A percentile compares a stretch with the other conserved stretches of the same genome.
Evolutionary conservation across 2,888 invertebrate species (phyloP).

Genomic region (Agonopterix arenella): DNA sequence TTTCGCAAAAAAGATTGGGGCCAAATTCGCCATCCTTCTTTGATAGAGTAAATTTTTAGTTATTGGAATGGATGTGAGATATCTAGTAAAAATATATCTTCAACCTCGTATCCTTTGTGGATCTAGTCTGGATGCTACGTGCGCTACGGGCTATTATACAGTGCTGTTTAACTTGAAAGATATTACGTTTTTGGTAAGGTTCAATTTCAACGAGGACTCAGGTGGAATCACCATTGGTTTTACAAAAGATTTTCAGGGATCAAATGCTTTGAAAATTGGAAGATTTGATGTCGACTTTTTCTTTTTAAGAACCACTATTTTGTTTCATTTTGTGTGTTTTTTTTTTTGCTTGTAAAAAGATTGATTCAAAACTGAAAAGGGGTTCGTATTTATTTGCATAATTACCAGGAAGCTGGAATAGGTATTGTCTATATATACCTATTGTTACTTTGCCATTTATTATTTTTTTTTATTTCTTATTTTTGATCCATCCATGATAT

Average conservation of each 20-base stretch:
- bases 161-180: slow-evolving; percentile 23
- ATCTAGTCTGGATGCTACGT: slow-evolving; percentile 21
- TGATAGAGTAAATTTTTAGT: no score
- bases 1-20: no score
- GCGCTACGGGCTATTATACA: slow-evolving; percentile 21
- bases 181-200: slow-evolving; percentile 18
- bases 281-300: no score
- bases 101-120: slow-evolving; percentile 20
- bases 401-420: no score
- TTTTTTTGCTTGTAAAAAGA: not conserved
- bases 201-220: slow-evolving; percentile 20
- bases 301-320: not conserved
- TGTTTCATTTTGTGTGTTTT: not conserved
- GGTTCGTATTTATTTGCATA: no score
- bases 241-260: not conserved
- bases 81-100: slow-evolving; percentile 3
- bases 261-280: no score
- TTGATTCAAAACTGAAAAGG: no score
- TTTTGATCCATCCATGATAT: no score
- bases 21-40: no score
- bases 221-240: slow-evolving; percentile 8
- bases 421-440: no score
- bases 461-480: no score
- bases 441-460: no score
- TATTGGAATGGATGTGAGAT: not conserved